phyloP scores from a whole-genome alignment of 2,797 vertebrate genomes.

The Diglossa cyanea region DNA sequence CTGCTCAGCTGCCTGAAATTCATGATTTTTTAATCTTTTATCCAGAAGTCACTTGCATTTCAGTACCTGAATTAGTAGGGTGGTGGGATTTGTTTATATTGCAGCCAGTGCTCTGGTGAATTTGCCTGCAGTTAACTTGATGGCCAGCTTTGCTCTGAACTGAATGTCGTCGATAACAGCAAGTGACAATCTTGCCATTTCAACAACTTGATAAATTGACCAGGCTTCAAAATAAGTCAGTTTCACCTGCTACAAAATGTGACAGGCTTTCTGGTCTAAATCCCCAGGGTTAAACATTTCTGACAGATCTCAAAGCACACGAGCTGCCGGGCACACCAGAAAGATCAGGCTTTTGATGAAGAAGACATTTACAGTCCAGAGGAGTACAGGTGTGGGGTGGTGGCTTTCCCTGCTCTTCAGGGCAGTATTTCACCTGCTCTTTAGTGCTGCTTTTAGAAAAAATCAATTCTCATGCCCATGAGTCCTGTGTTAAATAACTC shows the following conservation, averaged over 20 bases:
- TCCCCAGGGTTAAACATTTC: background rate
- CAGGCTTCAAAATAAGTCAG: conserved; percentile 28
- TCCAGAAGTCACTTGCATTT: background rate
- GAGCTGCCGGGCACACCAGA: accelerated
- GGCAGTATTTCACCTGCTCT: background rate
- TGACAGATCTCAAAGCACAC: conserved; percentile 5
- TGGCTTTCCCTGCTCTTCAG: background rate
- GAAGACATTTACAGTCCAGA: background rate
- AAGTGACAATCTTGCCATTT: conserved; percentile 45
- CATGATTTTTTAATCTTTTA: background rate
- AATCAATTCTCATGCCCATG: background rate
- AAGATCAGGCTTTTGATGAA: background rate
- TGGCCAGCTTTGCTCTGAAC: conserved; percentile 7
- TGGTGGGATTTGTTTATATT: background rate
- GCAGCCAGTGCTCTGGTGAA: background rate
- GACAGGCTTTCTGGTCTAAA: conserved; percentile 21
- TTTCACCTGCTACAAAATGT: conserved; percentile 6
- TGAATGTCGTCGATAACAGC: conserved; percentile 7
- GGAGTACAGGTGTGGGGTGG: background rate
- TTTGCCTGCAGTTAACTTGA: conserved; percentile 22
- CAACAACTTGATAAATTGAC: conserved; percentile 38
- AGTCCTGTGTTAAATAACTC: background rate
- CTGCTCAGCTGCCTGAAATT: background rate
- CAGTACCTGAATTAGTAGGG: background rate
- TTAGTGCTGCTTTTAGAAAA: background rate